These are phyloP conservation scores for Phaonia tiefii DNA, from an alignment of 2,888 invertebrate species.

Conservation along the genomic window DNA sequence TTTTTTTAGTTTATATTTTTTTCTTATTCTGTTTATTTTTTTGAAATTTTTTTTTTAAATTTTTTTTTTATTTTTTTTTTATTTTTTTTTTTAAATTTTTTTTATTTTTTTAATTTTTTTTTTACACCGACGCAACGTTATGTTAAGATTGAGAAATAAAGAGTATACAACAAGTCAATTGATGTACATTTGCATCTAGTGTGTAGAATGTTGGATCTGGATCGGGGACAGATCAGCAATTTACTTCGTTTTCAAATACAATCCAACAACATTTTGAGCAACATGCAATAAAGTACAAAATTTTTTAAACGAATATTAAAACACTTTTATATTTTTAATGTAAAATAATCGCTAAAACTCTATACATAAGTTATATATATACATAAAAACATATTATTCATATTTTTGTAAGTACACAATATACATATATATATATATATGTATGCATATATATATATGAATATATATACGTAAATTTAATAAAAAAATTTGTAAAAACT, in stretches of 20 bases:
- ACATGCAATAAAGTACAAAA: constrained; percentile 65
- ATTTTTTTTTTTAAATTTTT: constrained; percentile 10
- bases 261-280: constrained; percentile 48
- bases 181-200: constrained; percentile 12
- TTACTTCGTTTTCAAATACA: background rate
- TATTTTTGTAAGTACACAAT: constrained; percentile 65
- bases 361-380: constrained; percentile 55
- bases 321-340: constrained; percentile 35
- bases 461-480: no score
- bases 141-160: constrained; percentile 12
- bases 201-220: constrained; percentile 21
- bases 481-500: constrained; percentile 36
- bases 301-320: constrained; percentile 56
- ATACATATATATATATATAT: constrained; percentile 39
- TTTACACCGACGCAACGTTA: constrained; percentile 21
- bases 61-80: constrained; percentile 8
- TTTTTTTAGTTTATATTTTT: no score
- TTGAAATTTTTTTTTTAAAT: no score
- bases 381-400: constrained; percentile 57
- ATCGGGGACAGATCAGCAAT: background rate
- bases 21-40: no score
- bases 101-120: constrained; percentile 23
- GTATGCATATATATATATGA: constrained; percentile 27
- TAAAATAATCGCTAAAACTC: constrained; percentile 36
- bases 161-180: constrained; percentile 14